Evolutionary conservation across 1,140 invertebrate genomes (phyloP).

Genomic region (Euwallacea similis): DNA sequence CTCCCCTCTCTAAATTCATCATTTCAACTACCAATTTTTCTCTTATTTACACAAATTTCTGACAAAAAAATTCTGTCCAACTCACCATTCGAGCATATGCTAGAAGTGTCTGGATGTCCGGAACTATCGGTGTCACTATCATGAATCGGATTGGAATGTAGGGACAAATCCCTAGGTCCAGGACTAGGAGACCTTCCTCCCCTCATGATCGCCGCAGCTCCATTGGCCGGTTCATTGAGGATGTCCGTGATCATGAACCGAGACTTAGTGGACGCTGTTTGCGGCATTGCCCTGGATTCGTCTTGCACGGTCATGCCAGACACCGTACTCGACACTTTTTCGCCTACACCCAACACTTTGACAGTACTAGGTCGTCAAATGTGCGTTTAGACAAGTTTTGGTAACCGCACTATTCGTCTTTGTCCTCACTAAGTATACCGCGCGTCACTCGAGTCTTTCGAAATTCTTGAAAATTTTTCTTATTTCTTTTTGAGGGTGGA

Average conservation of each 20-base stretch:
- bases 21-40: too few species aligned
- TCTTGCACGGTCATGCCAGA: slow-evolving; percentile 55
- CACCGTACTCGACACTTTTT: slow-evolving; percentile 50
- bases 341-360: slow-evolving; percentile 51
- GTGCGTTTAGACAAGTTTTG: background rate
- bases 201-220: slow-evolving; percentile 39
- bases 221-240: slow-evolving; percentile 56
- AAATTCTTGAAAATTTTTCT: too few species aligned
- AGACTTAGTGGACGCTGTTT: slow-evolving; percentile 60
- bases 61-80: background rate
- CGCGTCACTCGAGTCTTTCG: too few species aligned
- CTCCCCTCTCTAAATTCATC: too few species aligned
- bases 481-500: background rate
- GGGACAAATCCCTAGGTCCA: slow-evolving; percentile 51
- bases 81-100: slow-evolving; percentile 54
- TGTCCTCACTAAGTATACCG: background rate
- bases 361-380: slow-evolving; percentile 11
- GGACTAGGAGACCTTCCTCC: slow-evolving; percentile 52
- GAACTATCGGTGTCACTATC: slow-evolving; percentile 54
- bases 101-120: slow-evolving; percentile 53
- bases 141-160: slow-evolving; percentile 50
- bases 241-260: slow-evolving; percentile 82
- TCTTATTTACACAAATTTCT: too few species aligned
- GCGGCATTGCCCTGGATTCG: slow-evolving; percentile 53
- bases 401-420: background rate